Evolutionary conservation across 2,797 vertebrate species (phyloP), one percentile per base, ranked within the genome.

Genomic region (Prunella strophiata): DNA sequence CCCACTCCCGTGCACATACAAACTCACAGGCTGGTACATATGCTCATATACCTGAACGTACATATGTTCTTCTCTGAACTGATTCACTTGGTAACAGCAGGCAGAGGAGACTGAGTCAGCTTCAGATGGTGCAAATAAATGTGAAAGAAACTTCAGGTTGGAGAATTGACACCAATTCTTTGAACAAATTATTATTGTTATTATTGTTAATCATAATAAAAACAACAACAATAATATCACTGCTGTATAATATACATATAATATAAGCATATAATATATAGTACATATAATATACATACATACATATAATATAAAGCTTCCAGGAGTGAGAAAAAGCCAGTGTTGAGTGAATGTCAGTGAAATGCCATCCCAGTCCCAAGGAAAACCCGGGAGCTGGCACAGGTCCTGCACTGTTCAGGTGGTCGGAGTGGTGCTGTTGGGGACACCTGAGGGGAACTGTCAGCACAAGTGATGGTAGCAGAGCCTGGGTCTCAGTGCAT

Each of bases 1-100:
- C 32, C 13, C 82, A 79, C 57, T 51, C 10, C 22, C 0, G 0
- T 58, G 42, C 34, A n/a, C 9, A 4, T 26, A n/a, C 11, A 13
- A 17, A 19, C 26, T 77, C 45, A 66, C 43, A 58, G 59, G 52
- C 51, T 83, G 51, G 40, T 32, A n/a, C 43, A 2, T n/a, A 9
- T 15, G 15, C 25, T 83, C 50, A 9, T 51, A 6, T n/a, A 50
- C 27, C 70, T 75, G 42, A 36, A 58, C 9, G 19, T 29, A 34
- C 10, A 8, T 32, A 13, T 18, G 5, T 52, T 77, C 29, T 68
- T 34, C 71, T 42, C 21, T 1, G 12, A 75, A 42, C 12, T 70
- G 68, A 79, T 42, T 73, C 2, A 9, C n/a, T 57, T 47, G 15
- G 9, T 40, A 72, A 50, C 43, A 80, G 38, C 36, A 51, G 74